Evolutionary conservation across 2,888 invertebrate species (phyloP).

Genomic region (Cerceris rybyensis): DNA sequence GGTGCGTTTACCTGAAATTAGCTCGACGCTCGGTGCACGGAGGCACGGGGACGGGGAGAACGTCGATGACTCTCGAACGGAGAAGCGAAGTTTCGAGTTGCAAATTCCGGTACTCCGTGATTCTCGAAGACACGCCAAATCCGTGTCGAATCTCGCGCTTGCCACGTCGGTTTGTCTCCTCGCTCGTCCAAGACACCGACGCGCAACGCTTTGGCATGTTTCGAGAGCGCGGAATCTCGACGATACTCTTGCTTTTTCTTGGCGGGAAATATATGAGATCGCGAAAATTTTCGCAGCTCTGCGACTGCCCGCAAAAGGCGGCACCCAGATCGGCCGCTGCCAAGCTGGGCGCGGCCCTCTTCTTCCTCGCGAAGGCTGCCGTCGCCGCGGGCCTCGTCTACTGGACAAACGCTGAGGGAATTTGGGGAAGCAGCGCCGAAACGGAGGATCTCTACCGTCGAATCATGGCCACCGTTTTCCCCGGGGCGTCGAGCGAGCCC

Average conservation of each 20-base stretch:
- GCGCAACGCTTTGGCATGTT: conserved; percentile 38
- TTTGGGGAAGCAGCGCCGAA: conserved; percentile 81
- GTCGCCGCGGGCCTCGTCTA: conserved; percentile 80
- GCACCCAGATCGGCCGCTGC: conserved; percentile 18
- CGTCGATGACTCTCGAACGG: conserved; percentile 68
- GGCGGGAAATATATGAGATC: not conserved
- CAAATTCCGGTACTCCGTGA: no score
- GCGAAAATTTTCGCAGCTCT: conserved; percentile 59
- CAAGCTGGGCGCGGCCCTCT: conserved; percentile 45
- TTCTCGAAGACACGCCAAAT: no score
- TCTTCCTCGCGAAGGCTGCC: conserved; percentile 77
- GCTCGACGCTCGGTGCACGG: conserved; percentile 64
- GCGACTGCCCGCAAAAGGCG: conserved; percentile 71
- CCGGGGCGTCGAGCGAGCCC: conserved; percentile 33
- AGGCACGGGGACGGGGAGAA: conserved; percentile 47
- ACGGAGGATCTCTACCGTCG: conserved; percentile 79
- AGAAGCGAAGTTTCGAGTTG: conserved; percentile 60
- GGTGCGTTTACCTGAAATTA: conserved; percentile 72
- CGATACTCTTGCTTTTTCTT: no score
- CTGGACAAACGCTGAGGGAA: conserved; percentile 80
- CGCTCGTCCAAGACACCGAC: conserved; percentile 59
- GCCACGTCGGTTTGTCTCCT: conserved; percentile 6
- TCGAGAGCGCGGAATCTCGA: no score
- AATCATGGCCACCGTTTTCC: conserved; percentile 60
- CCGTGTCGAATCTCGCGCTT: no score